These are phyloP conservation scores for Taphrorychus bicolor DNA, from an alignment of 2,888 invertebrate species.

Conservation along the genomic window DNA sequence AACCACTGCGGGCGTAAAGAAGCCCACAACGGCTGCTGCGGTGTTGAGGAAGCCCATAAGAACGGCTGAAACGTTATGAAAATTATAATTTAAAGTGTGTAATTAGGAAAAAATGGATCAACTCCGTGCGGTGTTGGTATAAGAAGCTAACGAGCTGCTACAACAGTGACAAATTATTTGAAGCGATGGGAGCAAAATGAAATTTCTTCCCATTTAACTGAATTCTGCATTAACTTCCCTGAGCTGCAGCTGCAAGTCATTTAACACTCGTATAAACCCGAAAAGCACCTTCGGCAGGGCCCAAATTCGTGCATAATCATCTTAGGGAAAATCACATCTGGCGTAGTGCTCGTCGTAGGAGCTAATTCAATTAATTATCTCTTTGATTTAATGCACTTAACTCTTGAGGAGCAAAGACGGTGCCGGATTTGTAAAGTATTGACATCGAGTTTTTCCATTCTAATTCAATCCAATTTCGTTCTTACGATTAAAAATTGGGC, in stretches of 20 bases:
- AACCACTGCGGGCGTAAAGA: conserved; percentile 68
- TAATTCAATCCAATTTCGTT: no score
- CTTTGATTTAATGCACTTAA: neutral
- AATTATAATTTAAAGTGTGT: neutral
- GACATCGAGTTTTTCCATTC: no score
- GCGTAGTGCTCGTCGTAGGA: neutral
- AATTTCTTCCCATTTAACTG: no score
- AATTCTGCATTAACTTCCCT: neutral
- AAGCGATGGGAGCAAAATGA: no score
- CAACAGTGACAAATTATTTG: no score
- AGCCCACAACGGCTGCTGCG: conserved; percentile 66
- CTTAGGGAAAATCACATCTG: neutral
- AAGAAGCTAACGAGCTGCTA: no score
- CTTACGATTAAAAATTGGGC: no score
- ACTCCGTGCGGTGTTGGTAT: no score
- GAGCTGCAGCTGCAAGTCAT: neutral
- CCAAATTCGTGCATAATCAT: neutral
- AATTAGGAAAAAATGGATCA: no score
- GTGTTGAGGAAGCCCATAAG: conserved; percentile 69
- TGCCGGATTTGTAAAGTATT: neutral
- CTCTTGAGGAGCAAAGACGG: neutral
- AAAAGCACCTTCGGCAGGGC: neutral
- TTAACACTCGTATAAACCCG: neutral
- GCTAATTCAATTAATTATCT: neutral
- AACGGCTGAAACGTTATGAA: conserved; percentile 59